Evolutionary conservation across 2,888 invertebrate species (phyloP).

Genomic region (Diploptera punctata): DNA sequence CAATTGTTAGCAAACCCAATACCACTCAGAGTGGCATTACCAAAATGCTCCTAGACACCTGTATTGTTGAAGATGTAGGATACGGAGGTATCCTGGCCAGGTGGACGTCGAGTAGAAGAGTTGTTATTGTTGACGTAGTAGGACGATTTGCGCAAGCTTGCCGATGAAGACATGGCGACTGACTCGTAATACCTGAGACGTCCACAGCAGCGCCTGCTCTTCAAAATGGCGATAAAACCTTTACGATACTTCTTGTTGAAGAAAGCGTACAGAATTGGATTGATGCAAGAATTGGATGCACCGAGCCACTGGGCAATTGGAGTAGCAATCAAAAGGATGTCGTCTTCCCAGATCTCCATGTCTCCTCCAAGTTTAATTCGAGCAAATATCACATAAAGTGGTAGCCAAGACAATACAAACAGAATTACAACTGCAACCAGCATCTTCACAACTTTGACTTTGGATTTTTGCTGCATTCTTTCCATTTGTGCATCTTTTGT

Average conservation of each 20-base stretch:
- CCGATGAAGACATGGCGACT: slow-evolving; percentile 84
- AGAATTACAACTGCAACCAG: slow-evolving; percentile 89
- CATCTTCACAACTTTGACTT: slow-evolving; percentile 70
- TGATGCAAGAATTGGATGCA: slow-evolving; percentile 93
- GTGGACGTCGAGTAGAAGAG: slow-evolving; percentile 57
- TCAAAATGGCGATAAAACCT: slow-evolving; percentile 87
- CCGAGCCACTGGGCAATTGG: slow-evolving; percentile 94
- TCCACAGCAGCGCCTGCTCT: slow-evolving; percentile 86
- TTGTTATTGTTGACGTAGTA: slow-evolving; percentile 78
- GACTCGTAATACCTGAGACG: slow-evolving; percentile 86
- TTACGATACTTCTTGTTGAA: slow-evolving; percentile 93
- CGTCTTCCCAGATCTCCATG: slow-evolving; percentile 78
- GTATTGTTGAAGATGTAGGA: slow-evolving; percentile 69
- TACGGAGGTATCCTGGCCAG: slow-evolving; percentile 59
- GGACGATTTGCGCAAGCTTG: slow-evolving; percentile 79
- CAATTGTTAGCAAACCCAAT: slow-evolving; percentile 2
- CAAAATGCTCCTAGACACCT: slow-evolving; percentile 35
- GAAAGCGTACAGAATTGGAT: slow-evolving; percentile 93
- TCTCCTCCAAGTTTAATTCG: slow-evolving; percentile 83
- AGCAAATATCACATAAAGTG: slow-evolving; percentile 88
- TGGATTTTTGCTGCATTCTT: slow-evolving; percentile 91
- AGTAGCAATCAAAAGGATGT: slow-evolving; percentile 78
- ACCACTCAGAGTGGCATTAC: neutral
- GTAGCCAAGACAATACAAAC: slow-evolving; percentile 94
- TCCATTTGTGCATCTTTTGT: slow-evolving; percentile 92